phyloP scores from a whole-genome alignment of 2,797 vertebrate genomes.

The Channallabes apus region DNA sequence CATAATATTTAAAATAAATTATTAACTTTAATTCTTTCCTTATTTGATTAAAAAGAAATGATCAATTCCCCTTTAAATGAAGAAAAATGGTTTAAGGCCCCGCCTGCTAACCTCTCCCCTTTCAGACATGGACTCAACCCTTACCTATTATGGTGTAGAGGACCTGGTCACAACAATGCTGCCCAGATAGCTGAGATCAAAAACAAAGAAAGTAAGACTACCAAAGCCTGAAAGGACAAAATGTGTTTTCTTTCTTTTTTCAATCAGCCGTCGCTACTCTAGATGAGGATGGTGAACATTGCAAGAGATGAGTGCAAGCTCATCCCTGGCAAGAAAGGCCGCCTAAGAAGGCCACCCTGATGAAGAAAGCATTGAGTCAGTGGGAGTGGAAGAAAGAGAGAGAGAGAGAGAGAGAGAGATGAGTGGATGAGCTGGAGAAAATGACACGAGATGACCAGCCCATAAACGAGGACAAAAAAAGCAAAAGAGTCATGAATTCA shows the following conservation, averaged over 20 bases:
- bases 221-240: constrained; percentile 68
- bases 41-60: neutral
- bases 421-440: constrained; percentile 48
- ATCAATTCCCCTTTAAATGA: constrained; percentile 94
- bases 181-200: constrained; percentile 97
- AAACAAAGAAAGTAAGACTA: constrained; percentile 92
- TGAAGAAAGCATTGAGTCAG: constrained; percentile 62
- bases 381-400: constrained; percentile 57
- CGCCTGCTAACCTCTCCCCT: constrained; percentile 84
- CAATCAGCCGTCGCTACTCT: constrained; percentile 58
- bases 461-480: constrained; percentile 52
- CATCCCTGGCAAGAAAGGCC: constrained; percentile 57
- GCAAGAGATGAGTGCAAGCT: constrained; percentile 70
- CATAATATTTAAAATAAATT: neutral
- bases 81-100: constrained; percentile 89
- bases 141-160: constrained; percentile 95
- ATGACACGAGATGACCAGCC: constrained; percentile 50
- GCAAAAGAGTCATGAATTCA: constrained; percentile 48
- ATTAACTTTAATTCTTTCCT: neutral
- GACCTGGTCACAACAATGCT: constrained; percentile 94
- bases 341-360: constrained; percentile 53
- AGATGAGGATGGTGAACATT: constrained; percentile 74
- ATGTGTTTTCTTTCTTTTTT: constrained; percentile 6
- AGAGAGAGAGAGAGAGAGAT: constrained; percentile 58
- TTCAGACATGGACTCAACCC: constrained; percentile 87